Evolutionary conservation across 2,888 invertebrate genomes (phyloP), one percentile per base, ranked within the genome.

Genomic region (Sinopyrophorus schimmeli): DNA sequence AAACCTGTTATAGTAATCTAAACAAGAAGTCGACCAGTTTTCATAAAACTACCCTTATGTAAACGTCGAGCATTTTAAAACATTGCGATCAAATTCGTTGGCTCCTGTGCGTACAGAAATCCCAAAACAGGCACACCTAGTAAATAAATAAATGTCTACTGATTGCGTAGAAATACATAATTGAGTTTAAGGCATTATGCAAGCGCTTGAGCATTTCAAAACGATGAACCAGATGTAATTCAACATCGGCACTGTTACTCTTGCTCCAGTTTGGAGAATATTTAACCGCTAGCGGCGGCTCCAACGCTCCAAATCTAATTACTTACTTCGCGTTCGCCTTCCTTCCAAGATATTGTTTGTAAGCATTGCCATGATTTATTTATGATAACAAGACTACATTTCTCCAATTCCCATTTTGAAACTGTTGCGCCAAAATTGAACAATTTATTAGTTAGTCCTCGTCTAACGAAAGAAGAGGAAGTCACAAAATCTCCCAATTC

Each of bases 91-190:
- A 47, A n/a, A n/a, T n/a, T 47, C 40, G 38, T 16, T 21, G 15
- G 16, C 37, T 21, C 38, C 31, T 28, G 34, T 35, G 48, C 39
- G 47, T 51, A 46, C 47, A 52, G n/a, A n/a, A 54, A 51, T 48
- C 41, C 51, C 37, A 27, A 28, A 41, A 31, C 31, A 48, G 28
- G 37, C 47, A 35, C 42, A 42, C 20, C 32, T 24, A 40, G 46
- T 54, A 56, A 58, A 58, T 55, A 55, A 55, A 58, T 54, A 58
- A 55, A 54, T 53, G 54, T 51, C 47, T 53, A 51, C 48, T 55
- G 54, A 55, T 55, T 55, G 58, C 49, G 48, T 52, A 46, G 55
- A 58, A 58, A 53, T 56, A 48, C 54, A 51, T 56, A 58, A 58
- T 54, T 54, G 51, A 51, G 51, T 56, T 54, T 54, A 39, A 56